Base-by-base conservation (phyloP, 2,888 invertebrate genomes). In the Microctonus brassicae region DNA sequence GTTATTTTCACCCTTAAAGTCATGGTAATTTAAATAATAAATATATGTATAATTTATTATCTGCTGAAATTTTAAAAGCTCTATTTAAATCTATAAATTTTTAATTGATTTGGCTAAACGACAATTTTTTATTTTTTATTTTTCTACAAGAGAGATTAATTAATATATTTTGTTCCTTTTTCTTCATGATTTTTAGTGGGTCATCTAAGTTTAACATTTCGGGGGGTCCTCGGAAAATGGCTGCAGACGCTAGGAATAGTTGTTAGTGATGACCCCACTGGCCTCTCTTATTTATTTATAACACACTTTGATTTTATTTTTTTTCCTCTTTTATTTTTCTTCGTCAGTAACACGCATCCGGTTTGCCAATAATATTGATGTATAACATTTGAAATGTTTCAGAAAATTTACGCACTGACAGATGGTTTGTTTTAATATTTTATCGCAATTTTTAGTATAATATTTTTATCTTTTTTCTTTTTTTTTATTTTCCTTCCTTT, bases 171-270 rank as follows among this genome's bases (percentile, higher is more conserved):
- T 29, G 42, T 33, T 66, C 22, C 17, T 33, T 58, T 24, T 60
- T 39, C 29, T 24, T 29, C 24, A 29, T 73, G 72, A 78, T 77
- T 79, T 78, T 80, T 78, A 70, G 69, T 78, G 75, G 72, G 68
- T 77, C 67, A 69, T 79, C 82, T 84, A 83, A 84, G 82, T 83
- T 81, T 84, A 84, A 83, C 79, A 67, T 82, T 78, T 75, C 77
- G 63, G 74, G 72, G 81, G 81, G 47, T 17, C 82, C 83, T 82
- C 82, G 82, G 83, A 85, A 85, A 86, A 85, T 81, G 80, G 82
- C 82, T 80, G 81, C 78, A 74, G 75, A 3, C 70, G 78, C 83
- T 86, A 84, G 83, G 78, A 83, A 86, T 86, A 86, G 85, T 74
- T 64, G 42, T 76, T 71, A 74, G 76, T 73, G 73, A 73, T 81